phyloP scores from a whole-genome alignment of 1,140 invertebrate species.

The Drosophila nebulosa region DNA sequence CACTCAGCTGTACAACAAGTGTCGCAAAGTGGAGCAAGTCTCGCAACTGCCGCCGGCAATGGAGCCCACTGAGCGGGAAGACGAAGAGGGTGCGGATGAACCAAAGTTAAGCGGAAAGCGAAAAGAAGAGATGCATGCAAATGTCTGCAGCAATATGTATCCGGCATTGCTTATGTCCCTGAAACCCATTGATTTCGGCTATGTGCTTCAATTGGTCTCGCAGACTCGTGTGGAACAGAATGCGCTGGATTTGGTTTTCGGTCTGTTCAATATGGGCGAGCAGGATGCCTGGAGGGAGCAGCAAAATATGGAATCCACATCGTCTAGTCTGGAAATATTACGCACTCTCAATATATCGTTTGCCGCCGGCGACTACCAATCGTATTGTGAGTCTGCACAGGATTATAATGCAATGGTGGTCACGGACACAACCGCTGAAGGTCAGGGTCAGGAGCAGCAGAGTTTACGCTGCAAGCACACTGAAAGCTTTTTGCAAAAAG shows the following conservation, averaged over 20 bases:
- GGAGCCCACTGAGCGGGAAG: background rate
- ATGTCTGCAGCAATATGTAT: slow-evolving; percentile 83
- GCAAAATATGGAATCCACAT: slow-evolving; percentile 65
- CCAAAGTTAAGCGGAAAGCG: slow-evolving; percentile 53
- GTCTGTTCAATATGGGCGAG: slow-evolving; percentile 77
- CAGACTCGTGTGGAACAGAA: slow-evolving; percentile 71
- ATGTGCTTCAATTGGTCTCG: slow-evolving; percentile 81
- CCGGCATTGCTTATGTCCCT: slow-evolving; percentile 83
- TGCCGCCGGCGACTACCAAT: slow-evolving; percentile 66
- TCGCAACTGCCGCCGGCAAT: slow-evolving; percentile 5
- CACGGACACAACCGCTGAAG: slow-evolving; percentile 3
- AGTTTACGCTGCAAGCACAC: slow-evolving; percentile 80
- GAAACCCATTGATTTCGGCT: slow-evolving; percentile 83
- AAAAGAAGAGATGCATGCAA: slow-evolving; percentile 67
- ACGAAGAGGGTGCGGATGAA: slow-evolving; percentile 32
- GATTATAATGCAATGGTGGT: slow-evolving; percentile 48
- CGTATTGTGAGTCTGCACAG: slow-evolving; percentile 53
- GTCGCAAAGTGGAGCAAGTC: slow-evolving; percentile 48
- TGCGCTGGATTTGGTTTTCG: slow-evolving; percentile 61
- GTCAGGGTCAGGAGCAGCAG: slow-evolving; percentile 58
- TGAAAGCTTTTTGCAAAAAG: slow-evolving; percentile 72
- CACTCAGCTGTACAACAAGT: slow-evolving; percentile 70
- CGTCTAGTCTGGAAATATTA: slow-evolving; percentile 70
- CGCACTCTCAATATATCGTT: slow-evolving; percentile 71
- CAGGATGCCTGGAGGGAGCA: slow-evolving; percentile 73